phyloP scores from a whole-genome alignment of 2,113 vertebrate species.

The Narcine bancroftii region DNA sequence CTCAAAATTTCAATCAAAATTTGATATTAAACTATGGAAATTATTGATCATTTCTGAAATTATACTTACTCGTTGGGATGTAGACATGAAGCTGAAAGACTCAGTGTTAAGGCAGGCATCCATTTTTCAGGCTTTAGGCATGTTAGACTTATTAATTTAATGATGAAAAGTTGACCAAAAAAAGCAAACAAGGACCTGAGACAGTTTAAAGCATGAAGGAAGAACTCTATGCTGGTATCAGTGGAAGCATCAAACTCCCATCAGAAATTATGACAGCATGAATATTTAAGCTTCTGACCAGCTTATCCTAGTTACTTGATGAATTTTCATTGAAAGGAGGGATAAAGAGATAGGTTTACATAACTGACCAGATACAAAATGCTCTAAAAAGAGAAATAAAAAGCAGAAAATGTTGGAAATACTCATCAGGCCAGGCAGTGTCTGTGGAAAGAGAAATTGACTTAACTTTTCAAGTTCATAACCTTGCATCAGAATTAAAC shows the following conservation, averaged over 20 bases:
- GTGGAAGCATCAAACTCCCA: neutral
- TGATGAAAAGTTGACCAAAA: neutral
- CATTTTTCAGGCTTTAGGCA: neutral
- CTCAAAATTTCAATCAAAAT: neutral
- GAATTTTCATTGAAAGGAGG: constrained; percentile 16
- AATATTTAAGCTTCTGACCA: constrained; percentile 40
- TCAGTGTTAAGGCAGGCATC: neutral
- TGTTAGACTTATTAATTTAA: neutral
- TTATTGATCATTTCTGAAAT: neutral
- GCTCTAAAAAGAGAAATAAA: too few species aligned
- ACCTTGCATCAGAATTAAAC: too few species aligned
- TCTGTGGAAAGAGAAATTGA: too few species aligned
- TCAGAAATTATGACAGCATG: neutral
- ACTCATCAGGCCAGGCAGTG: too few species aligned
- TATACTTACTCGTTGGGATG: constrained; percentile 14
- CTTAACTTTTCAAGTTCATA: too few species aligned
- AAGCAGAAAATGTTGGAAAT: too few species aligned
- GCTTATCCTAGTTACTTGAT: constrained; percentile 43
- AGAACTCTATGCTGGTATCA: too few species aligned
- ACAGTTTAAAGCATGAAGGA: neutral
- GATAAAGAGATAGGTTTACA: constrained; percentile 33
- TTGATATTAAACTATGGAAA: neutral
- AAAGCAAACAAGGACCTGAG: neutral
- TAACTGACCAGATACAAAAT: neutral
- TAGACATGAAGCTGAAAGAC: neutral